A percentile compares a stretch with the other conserved stretches of the same genome.
Evolutionary conservation across 2,888 invertebrate genomes (phyloP).

Genomic region (Netelia inedita): DNA sequence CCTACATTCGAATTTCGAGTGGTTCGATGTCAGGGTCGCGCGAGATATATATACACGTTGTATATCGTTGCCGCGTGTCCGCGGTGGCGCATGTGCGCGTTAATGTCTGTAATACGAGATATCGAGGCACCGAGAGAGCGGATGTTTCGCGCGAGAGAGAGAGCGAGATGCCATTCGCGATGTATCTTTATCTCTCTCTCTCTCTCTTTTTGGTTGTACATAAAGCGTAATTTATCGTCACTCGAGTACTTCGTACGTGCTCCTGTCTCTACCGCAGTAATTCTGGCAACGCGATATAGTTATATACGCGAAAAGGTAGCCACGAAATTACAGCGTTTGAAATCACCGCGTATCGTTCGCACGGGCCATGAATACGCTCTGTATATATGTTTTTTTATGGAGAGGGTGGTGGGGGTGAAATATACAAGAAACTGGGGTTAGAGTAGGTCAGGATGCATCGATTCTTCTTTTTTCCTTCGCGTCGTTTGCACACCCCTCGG

Average conservation of each 20-base stretch:
- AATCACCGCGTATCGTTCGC: slow-evolving; percentile 56
- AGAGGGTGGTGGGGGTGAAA: background rate
- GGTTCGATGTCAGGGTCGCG: slow-evolving; percentile 48
- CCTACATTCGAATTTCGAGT: background rate
- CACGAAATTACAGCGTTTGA: slow-evolving; percentile 54
- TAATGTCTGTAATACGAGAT: slow-evolving; percentile 18
- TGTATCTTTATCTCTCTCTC: background rate
- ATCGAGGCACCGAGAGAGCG: slow-evolving; percentile 29
- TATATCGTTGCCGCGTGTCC: background rate
- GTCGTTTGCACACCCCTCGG: background rate
- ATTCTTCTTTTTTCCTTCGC: slow-evolving; percentile 35
- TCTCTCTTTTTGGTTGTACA: background rate
- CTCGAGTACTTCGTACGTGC: slow-evolving; percentile 19
- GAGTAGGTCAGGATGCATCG: slow-evolving; percentile 63
- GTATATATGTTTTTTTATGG: background rate
- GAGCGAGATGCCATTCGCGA: background rate
- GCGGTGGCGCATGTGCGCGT: background rate
- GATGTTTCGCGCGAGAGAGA: background rate
- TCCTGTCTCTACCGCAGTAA: slow-evolving; percentile 12
- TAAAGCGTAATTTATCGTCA: slow-evolving; percentile 53
- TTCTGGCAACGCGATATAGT: slow-evolving; percentile 16
- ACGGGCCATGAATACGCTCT: background rate
- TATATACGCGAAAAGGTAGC: background rate
- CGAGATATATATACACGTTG: background rate
- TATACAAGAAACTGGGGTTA: slow-evolving; percentile 37